Percentiles rank a stretch among this genome's conserved stretches.
These are phyloP conservation scores for Grantiella picta DNA, from an alignment of 2,113 vertebrate species.

Conservation along the genomic window DNA sequence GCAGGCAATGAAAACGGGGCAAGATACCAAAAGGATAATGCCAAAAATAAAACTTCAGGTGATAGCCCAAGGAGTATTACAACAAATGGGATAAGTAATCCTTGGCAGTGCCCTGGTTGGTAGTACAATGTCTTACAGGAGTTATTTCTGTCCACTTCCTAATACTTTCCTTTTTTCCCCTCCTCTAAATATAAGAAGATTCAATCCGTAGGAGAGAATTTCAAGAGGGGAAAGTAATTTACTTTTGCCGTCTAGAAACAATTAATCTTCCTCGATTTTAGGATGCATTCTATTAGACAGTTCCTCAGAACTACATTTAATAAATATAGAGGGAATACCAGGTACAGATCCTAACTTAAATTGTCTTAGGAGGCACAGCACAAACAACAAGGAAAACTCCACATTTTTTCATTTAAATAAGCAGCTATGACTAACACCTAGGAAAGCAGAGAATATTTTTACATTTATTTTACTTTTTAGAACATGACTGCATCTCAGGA, in stretches of 20 bases:
- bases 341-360: neutral
- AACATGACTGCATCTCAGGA: neutral
- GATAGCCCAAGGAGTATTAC: neutral
- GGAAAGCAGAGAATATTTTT: neutral
- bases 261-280: neutral
- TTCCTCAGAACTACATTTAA: neutral
- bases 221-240: neutral
- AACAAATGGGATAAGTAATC: slow-evolving; percentile 1
- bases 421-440: neutral
- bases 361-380: neutral
- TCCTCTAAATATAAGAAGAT: neutral
- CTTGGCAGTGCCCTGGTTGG: neutral
- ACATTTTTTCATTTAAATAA: neutral
- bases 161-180: neutral
- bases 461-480: neutral
- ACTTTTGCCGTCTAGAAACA: neutral
- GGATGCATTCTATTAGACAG: neutral
- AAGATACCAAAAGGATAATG: neutral
- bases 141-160: slow-evolving; percentile 20
- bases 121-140: neutral
- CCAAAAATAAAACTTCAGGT: neutral
- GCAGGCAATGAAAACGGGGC: neutral
- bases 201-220: neutral
- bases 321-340: neutral
- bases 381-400: neutral